Evolutionary conservation across 1,140 invertebrate genomes (phyloP), one percentile per base, ranked within the genome.

Genomic region (Ptiloglossa arizonensis): DNA sequence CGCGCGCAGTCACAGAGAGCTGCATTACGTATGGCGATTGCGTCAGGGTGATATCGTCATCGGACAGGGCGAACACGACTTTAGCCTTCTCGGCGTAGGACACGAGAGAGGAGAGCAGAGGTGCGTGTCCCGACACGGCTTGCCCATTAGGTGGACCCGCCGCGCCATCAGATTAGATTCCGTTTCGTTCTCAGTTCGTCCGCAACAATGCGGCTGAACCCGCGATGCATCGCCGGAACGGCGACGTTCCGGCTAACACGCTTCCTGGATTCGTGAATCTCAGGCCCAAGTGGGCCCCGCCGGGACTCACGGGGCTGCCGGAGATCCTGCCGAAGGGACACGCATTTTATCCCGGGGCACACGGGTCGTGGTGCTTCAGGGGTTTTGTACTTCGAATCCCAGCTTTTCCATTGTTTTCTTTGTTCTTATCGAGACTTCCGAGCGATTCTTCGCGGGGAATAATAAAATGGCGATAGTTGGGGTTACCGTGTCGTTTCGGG

Each of bases 131-230:
- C 88, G 86, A 91, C 90, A 91, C 87, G 89, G 89, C 88, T 91
- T 90, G 89, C 88, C 90, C 90, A 91, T 91, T 91, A 91, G 86
- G 86, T 88, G 88, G 88, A 88, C 88, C 89, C 80, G 71, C 69
- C 83, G 89, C 79, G 88, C 81, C 89, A 91, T 91, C 90, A 91
- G 89, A 90, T 90, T 91, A 91, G 90, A 90, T 91, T 89, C 88
- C 81, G 80, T 83, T 84, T 85, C 68, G 60, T 80, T 79, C 81
- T 64, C n/a, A 48, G 64, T 70, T 82, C 27, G 38, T 54, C 46
- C 59, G 54, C 68, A 85, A 85, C 83, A 83, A 85, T 83, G 83
- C 78, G 56, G 38, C 13, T 62, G 54, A 62, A 67, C 73, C 41
- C 77, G 72, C 76, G 75, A 78, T 82, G 82, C 80, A 83, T 67